Evolutionary conservation across 2,888 invertebrate genomes (phyloP).

Genomic region (Eupithecia tripunctaria): DNA sequence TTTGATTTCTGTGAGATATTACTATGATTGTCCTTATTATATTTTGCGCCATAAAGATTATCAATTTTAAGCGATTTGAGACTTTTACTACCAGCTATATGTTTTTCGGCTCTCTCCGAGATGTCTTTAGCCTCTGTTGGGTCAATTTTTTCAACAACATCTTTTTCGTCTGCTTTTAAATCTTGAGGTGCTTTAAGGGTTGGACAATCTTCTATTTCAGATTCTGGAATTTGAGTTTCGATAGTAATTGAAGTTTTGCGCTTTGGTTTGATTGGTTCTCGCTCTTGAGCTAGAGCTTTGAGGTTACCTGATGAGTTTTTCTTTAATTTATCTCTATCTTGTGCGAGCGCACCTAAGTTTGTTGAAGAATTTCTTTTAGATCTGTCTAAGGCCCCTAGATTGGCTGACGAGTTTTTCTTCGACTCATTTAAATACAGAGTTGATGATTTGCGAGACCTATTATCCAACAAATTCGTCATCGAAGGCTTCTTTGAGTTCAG

Average conservation of each 20-base stretch:
- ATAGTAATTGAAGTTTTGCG: constrained; percentile 72
- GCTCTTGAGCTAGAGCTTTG: constrained; percentile 66
- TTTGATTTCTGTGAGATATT: constrained; percentile 72
- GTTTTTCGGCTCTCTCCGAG: constrained; percentile 71
- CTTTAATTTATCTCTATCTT: constrained; percentile 77
- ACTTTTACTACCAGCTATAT: constrained; percentile 69
- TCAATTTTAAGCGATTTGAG: constrained; percentile 76
- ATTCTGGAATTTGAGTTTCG: constrained; percentile 75
- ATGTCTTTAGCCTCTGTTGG: constrained; percentile 72
- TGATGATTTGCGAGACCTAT: constrained; percentile 76
- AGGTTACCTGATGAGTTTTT: constrained; percentile 76
- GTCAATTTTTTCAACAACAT: constrained; percentile 71
- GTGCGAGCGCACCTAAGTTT: constrained; percentile 68
- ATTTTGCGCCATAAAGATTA: constrained; percentile 72
- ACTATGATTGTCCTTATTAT: constrained; percentile 73
- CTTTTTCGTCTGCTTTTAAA: constrained; percentile 81
- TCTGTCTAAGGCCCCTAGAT: constrained; percentile 66
- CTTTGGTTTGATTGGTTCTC: constrained; percentile 70
- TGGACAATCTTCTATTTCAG: constrained; percentile 81
- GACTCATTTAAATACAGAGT: constrained; percentile 80
- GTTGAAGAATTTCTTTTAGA: constrained; percentile 67
- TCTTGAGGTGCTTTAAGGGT: constrained; percentile 81
- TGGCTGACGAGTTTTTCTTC: constrained; percentile 75
- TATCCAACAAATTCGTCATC: constrained; percentile 76
- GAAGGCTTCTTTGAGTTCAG: constrained; percentile 78